Evolutionary conservation across 2,797 vertebrate genomes (phyloP), one percentile per base, ranked within the genome.

Genomic region (Argya squamiceps): DNA sequence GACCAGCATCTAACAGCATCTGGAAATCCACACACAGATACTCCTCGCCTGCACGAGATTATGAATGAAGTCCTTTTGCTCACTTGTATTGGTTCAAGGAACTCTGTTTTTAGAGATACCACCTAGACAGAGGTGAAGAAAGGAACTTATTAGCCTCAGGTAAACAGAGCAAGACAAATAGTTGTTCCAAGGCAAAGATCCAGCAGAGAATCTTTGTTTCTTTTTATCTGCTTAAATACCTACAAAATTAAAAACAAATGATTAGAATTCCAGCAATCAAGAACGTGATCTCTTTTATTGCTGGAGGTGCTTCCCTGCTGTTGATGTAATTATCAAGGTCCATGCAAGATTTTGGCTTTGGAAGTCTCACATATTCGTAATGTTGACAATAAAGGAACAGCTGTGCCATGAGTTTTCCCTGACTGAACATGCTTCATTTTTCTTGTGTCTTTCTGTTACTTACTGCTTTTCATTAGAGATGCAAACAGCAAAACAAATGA

Each of bases 181-280:
- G 83, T 30, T 89, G 47, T 93, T 92, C 55, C 47, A 93, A 84
- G 94, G 90, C 80, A 92, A 88, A 76, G 80, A 95, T 93, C 85
- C 90, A 95, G 70, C 43, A 90, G 70, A 82, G 44, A 81, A 96
- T 82, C 88, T 95, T 94, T 97, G 90, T 95, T 93, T 96, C 70
- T 88, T 95, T 91, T 96, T 96, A 95, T 95, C 94, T 95, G 36
- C 44, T 79, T 79, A 84, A 93, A 95, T 90, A 76, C 83, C 80
- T 76, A 94, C 77, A 95, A 87, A 96, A 89, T 92, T 84, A 93
- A 96, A 96, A 94, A 65, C 92, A 95, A 96, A 96, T 95, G 0
- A 87, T 93, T 94, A 84, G 90, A 95, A 96, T 94, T 96, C 83
- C 88, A 95, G 80, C 47, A 96, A 95, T 89, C 70, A 73, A 84